phyloP scores from a whole-genome alignment of 2,797 vertebrate species.

The Syndactyla subalaris region DNA sequence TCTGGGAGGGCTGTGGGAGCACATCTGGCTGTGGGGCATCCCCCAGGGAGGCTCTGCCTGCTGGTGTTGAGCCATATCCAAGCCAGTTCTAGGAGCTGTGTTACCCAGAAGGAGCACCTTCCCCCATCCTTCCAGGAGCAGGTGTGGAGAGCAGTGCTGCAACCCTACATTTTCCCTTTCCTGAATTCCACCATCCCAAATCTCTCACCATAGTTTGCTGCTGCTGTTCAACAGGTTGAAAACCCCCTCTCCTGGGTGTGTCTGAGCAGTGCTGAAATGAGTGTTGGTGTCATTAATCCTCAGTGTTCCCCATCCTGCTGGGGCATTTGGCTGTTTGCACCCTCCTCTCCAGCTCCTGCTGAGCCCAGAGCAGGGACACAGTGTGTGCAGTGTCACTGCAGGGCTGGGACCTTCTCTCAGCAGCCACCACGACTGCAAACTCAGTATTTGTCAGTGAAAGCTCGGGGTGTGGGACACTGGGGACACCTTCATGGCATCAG shows the following conservation, averaged over 20 bases:
- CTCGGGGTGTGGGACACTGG: not conserved
- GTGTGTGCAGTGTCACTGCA: rapidly evolving
- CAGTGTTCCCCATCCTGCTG: not conserved
- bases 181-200: not conserved
- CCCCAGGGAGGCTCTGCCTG: not conserved
- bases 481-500: not conserved
- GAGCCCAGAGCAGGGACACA: not conserved
- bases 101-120: not conserved
- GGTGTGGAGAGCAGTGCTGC: not conserved
- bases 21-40: not conserved
- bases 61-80: not conserved
- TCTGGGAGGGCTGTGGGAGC: not conserved
- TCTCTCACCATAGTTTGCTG: rapidly evolving
- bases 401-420: not conserved
- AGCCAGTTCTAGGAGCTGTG: not conserved
- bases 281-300: not conserved
- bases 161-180: not conserved
- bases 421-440: not conserved
- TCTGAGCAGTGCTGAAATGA: not conserved
- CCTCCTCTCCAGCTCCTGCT: not conserved
- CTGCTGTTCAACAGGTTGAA: not conserved
- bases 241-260: not conserved
- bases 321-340: not conserved
- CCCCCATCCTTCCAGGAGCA: not conserved
- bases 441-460: not conserved